These are phyloP conservation scores for Gortyna flavago DNA, from an alignment of 2,888 invertebrate genomes.

Conservation along the genomic window DNA sequence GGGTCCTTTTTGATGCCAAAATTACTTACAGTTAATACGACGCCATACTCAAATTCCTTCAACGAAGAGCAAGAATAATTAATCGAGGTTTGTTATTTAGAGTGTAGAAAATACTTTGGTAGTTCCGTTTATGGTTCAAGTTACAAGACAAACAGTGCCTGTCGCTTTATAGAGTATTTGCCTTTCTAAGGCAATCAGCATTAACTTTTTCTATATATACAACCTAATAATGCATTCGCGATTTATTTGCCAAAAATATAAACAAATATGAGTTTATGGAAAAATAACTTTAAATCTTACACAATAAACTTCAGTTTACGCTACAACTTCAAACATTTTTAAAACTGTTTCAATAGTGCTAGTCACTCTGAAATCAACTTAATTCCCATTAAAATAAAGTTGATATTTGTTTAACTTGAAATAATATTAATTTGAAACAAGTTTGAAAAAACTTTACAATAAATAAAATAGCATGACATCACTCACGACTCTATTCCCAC, in stretches of 20 bases:
- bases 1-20: background rate
- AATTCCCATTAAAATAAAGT: too few species aligned
- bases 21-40: background rate
- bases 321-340: too few species aligned
- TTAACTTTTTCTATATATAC: background rate
- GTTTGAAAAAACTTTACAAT: background rate
- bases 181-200: background rate
- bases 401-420: too few species aligned
- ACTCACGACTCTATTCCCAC: background rate
- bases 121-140: background rate
- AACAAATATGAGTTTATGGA: too few species aligned
- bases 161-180: background rate
- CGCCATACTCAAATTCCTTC: background rate
- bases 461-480: background rate
- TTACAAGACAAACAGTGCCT: background rate
- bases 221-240: background rate
- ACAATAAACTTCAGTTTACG: too few species aligned
- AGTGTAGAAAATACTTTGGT: background rate
- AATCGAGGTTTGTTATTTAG: background rate
- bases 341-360: too few species aligned
- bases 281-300: too few species aligned
- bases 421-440: too few species aligned
- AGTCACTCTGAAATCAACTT: too few species aligned
- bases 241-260: too few species aligned
- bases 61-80: background rate